Conservation (phyloP, 2,797 vertebrate genomes). For the Gobionotothen gibberifrons region DNA sequence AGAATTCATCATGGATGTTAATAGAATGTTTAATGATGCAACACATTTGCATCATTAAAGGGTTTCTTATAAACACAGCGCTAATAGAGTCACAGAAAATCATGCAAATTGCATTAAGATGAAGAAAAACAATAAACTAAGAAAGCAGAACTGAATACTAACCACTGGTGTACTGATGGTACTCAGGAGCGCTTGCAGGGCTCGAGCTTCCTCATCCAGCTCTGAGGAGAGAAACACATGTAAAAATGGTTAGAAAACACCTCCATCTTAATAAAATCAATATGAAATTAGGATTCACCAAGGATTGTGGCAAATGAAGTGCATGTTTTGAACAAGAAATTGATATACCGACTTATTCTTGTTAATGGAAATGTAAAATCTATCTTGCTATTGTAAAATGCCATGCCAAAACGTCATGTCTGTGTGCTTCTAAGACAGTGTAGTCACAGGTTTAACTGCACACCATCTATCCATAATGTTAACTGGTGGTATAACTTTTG, state of each 20-base stretch:
- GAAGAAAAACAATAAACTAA: not conserved
- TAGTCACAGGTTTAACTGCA: not conserved
- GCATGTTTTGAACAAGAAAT: not conserved
- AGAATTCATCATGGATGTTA: constrained; percentile 60
- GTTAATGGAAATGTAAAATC: not conserved
- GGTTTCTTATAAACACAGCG: constrained; percentile 24
- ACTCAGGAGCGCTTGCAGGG: constrained; percentile 88
- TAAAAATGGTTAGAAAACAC: not conserved
- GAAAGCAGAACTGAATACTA: constrained; percentile 72
- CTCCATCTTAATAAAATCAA: not conserved
- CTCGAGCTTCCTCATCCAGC: constrained; percentile 91
- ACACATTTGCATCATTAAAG: constrained; percentile 49
- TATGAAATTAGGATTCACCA: not conserved
- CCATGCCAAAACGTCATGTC: not conserved
- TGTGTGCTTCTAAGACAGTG: not conserved
- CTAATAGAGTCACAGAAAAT: constrained; percentile 32
- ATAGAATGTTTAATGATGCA: constrained; percentile 63
- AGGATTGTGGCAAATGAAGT: not conserved
- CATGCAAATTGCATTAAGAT: constrained; percentile 22
- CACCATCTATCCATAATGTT: not conserved
- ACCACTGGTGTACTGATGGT: constrained; percentile 91
- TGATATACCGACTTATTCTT: not conserved
- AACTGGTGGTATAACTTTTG: not conserved
- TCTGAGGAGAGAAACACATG: constrained; percentile 82
- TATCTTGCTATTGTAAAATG: not conserved